Evolutionary conservation across 2,113 vertebrate genomes (phyloP).

Genomic region (Hystrix cristata): DNA sequence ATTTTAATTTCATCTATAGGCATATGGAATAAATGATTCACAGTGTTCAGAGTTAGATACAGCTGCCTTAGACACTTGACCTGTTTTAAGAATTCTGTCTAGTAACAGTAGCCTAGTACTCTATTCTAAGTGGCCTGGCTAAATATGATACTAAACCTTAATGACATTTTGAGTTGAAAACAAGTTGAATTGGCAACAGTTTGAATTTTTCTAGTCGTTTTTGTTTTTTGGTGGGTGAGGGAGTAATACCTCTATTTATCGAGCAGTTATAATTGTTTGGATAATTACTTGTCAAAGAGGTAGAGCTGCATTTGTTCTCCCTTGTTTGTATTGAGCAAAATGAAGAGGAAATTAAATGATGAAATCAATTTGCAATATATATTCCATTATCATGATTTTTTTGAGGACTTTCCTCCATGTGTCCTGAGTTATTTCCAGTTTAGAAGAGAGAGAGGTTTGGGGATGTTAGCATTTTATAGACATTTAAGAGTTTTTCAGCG

Average conservation of each 20-base stretch:
- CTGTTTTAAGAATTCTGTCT: not conserved
- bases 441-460: slow-evolving; percentile 6
- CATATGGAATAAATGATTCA: not conserved
- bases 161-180: not conserved
- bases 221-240: not conserved
- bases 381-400: not conserved
- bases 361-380: not conserved
- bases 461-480: not conserved
- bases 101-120: not conserved
- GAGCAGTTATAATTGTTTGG: not conserved
- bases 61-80: not conserved
- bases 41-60: not conserved
- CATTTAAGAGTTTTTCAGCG: slow-evolving; percentile 42
- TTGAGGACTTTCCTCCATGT: not conserved
- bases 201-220: not conserved
- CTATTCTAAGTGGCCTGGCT: not conserved
- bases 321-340: not conserved
- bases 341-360: slow-evolving; percentile 14
- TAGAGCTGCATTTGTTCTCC: not conserved
- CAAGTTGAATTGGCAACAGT: not conserved
- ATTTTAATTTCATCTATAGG: not conserved
- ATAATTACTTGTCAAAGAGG: not conserved
- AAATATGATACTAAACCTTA: not conserved
- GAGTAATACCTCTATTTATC: not conserved
- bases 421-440: slow-evolving; percentile 17